These are phyloP conservation scores for Amphipyra berbera DNA, from an alignment of 2,888 invertebrate genomes.

Conservation along the genomic window DNA sequence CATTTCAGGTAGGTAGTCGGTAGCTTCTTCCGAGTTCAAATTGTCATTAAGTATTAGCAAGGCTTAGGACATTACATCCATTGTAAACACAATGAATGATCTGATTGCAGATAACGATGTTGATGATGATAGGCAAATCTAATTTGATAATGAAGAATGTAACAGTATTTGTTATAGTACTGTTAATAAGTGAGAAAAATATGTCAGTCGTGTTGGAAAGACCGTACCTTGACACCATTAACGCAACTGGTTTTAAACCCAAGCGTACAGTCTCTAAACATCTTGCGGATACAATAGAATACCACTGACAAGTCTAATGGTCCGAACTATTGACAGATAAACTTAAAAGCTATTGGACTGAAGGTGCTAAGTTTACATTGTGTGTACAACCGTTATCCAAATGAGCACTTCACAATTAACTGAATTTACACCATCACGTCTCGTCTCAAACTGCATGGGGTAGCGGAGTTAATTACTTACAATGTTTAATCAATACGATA, in stretches of 20 bases:
- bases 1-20: slow-evolving; percentile 7
- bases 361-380: neutral
- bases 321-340: neutral
- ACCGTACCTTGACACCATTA: slow-evolving; percentile 50
- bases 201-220: slow-evolving; percentile 32
- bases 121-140: neutral
- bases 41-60: slow-evolving; percentile 7
- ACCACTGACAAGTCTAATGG: slow-evolving; percentile 11
- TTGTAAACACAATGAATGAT: neutral
- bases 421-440: slow-evolving; percentile 14
- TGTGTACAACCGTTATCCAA: slow-evolving; percentile 9
- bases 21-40: neutral
- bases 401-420: slow-evolving; percentile 30
- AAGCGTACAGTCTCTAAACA: slow-evolving; percentile 37
- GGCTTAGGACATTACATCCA: slow-evolving; percentile 16
- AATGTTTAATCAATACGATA: slow-evolving; percentile 45
- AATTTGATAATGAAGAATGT: neutral
- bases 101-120: neutral
- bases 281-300: slow-evolving; percentile 40
- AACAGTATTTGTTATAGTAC: neutral
- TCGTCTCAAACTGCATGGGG: slow-evolving; percentile 14
- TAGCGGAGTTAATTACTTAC: slow-evolving; percentile 24
- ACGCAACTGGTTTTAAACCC: slow-evolving; percentile 41
- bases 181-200: slow-evolving; percentile 22
- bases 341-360: neutral